Conservation (phyloP, 2,113 vertebrate genomes). For the Archocentrus centrarchus region DNA sequence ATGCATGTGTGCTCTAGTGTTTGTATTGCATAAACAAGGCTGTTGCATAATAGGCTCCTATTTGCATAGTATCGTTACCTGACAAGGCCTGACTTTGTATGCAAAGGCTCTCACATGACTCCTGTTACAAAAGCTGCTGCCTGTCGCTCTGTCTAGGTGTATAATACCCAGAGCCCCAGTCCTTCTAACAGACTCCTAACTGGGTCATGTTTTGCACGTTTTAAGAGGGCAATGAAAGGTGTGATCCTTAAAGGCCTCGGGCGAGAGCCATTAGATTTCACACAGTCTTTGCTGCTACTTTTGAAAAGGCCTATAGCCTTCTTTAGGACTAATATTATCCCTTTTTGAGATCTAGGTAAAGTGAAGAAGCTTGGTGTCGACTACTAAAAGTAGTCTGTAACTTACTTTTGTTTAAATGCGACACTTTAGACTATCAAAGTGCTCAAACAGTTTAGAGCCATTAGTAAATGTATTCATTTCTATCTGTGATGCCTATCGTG, state of each 20-base stretch:
- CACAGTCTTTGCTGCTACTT: background rate
- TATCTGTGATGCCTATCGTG: background rate
- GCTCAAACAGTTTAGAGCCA: background rate
- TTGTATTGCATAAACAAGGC: constrained; percentile 67
- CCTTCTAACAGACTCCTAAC: constrained; percentile 60
- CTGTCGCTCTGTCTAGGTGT: constrained; percentile 33
- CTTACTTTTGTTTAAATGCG: background rate
- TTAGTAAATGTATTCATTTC: background rate
- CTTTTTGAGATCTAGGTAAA: background rate
- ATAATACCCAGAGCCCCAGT: constrained; percentile 41
- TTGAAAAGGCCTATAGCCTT: background rate
- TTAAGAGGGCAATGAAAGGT: constrained; percentile 36
- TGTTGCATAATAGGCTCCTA: constrained; percentile 74
- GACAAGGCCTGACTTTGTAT: constrained; percentile 65
- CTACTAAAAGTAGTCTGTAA: background rate
- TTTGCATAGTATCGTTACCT: constrained; percentile 77
- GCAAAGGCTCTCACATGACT: constrained; percentile 77
- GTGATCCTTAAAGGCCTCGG: background rate
- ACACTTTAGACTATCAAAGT: background rate
- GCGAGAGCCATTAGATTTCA: constrained; percentile 12
- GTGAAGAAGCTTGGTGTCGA: background rate
- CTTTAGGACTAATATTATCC: background rate
- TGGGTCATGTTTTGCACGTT: constrained; percentile 52
- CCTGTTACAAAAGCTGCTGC: constrained; percentile 74
- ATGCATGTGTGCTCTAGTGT: constrained; percentile 35